phyloP scores from a whole-genome alignment of 2,797 vertebrate species.

The Gouania willdenowi region DNA sequence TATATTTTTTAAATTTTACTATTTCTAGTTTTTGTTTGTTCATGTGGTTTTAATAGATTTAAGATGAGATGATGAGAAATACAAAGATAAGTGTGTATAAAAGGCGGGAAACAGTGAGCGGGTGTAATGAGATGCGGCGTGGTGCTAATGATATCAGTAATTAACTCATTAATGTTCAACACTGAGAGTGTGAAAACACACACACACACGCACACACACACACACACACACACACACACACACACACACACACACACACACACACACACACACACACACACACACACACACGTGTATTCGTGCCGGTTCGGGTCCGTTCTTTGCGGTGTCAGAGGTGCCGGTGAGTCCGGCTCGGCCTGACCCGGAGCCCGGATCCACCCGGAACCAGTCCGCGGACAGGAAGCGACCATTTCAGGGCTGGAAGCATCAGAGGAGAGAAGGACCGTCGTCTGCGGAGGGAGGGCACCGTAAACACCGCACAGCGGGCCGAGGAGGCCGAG shows the following conservation, averaged over 20 bases:
- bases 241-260: background rate
- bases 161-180: conserved; percentile 62
- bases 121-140: conserved; percentile 37
- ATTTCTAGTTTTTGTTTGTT: too few species aligned
- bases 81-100: too few species aligned
- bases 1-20: too few species aligned
- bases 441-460: conserved; percentile 54
- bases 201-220: conserved; percentile 18
- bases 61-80: too few species aligned
- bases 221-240: background rate
- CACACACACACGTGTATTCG: background rate
- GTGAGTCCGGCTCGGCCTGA: conserved; percentile 19
- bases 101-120: too few species aligned
- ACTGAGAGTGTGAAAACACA: conserved; percentile 50
- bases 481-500: conserved; percentile 62
- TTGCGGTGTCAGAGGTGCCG: conserved; percentile 8
- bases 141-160: conserved; percentile 48
- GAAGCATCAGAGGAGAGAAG: conserved; percentile 60
- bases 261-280: background rate
- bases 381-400: conserved; percentile 77
- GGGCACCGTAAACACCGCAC: conserved; percentile 62
- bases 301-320: conserved; percentile 20
- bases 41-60: too few species aligned
- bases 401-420: conserved; percentile 75
- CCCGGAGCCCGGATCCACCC: conserved; percentile 58